Evolutionary conservation across 2,888 invertebrate genomes (phyloP).

Genomic region (Ischnura elegans): DNA sequence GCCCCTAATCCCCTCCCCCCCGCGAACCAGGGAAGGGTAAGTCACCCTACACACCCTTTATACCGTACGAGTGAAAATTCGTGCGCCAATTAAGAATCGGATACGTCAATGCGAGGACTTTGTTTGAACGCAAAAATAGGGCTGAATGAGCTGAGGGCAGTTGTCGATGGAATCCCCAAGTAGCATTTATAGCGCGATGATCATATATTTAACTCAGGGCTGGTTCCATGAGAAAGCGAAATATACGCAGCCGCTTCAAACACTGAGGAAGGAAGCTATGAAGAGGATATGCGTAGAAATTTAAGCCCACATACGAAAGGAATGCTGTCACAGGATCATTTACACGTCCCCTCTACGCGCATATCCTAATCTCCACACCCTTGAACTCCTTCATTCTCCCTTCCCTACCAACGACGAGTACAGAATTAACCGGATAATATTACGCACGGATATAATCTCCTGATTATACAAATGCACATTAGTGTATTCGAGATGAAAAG

Average conservation of each 20-base stretch:
- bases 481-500: too few species aligned
- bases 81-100: neutral
- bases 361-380: slow-evolving; percentile 29
- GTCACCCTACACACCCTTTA: neutral
- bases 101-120: neutral
- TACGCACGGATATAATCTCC: too few species aligned
- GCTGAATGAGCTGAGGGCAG: neutral
- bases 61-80: neutral
- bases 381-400: slow-evolving; percentile 33
- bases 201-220: too few species aligned
- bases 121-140: neutral
- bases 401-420: too few species aligned
- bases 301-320: slow-evolving; percentile 43
- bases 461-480: too few species aligned
- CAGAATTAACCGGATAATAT: too few species aligned
- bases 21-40: neutral
- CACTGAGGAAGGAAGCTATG: too few species aligned
- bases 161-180: too few species aligned
- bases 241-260: too few species aligned
- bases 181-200: too few species aligned
- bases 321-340: slow-evolving; percentile 50
- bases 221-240: too few species aligned
- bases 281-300: slow-evolving; percentile 40
- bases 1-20: neutral
- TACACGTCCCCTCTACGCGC: slow-evolving; percentile 42